phyloP scores from a whole-genome alignment of 2,113 vertebrate genomes.

The Urocolius indicus region DNA sequence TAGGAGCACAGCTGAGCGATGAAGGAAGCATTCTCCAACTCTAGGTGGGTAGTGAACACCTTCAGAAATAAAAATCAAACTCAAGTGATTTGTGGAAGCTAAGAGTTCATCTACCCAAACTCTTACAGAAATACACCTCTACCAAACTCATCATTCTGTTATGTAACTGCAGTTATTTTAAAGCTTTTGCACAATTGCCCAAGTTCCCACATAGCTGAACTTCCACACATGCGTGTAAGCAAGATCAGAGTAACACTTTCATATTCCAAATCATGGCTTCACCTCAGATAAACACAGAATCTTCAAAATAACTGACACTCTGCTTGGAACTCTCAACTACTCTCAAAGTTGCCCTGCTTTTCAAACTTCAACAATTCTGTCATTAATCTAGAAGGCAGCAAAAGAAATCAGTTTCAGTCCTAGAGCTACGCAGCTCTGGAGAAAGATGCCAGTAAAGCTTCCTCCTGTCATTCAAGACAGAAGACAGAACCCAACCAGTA shows the following conservation, averaged over 20 bases:
- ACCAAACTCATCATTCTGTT: not conserved
- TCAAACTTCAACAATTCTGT: not conserved
- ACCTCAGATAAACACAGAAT: not conserved
- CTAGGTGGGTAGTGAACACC: not conserved
- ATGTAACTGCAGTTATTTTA: not conserved
- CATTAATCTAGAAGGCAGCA: not conserved
- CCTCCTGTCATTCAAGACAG: not conserved
- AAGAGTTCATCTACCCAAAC: not conserved
- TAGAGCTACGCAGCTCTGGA: not conserved
- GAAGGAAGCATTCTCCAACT: not conserved
- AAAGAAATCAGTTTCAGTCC: not conserved
- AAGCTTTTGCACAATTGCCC: not conserved
- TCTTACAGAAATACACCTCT: not conserved
- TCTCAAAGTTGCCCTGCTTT: not conserved
- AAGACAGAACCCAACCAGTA: conserved; percentile 9
- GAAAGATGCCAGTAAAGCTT: not conserved
- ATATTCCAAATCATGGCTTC: not conserved
- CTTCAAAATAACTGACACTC: not conserved
- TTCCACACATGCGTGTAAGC: too few species aligned
- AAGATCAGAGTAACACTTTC: not conserved
- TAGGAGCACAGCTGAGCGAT: rapidly evolving
- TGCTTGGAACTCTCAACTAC: not conserved
- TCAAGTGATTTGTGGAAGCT: not conserved
- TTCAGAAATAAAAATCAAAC: not conserved
- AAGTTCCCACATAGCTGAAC: not conserved